Base-by-base conservation (phyloP, 53 echinoderm and acorn worm species). In the Antedon mediterranea region DNA sequence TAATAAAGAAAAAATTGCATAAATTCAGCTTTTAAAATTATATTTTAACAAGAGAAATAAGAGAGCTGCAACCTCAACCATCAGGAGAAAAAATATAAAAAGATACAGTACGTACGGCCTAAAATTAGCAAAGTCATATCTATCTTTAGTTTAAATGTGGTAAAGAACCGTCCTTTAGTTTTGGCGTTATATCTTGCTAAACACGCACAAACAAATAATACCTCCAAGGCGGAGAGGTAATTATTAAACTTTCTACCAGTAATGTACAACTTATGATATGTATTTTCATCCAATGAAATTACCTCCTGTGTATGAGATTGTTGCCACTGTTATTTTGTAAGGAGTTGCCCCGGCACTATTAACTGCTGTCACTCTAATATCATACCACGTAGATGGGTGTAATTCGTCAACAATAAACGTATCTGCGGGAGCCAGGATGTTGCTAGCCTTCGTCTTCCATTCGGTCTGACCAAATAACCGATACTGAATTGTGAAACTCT, bases 301-400 rank as follows among this genome's bases (percentile, higher is more conserved):
- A 95, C 98, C 88, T 29, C 98, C 98, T 72, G 84, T 90, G 43
- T 83, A 92, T 28, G 92, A 88, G 11, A 79, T 86, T 1, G 98
- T 93, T 0, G 98, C 81, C n/a, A 88, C 76, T 8, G 83, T 75
- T 73, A 88, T 86, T 72, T 89, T 84, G 43, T 92, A 86, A 41
- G 86, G 86, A 43, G 87, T 98, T 0, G 93, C 92, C 23, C 98
- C 98, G 30, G 98, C 98, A 4, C 86, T 88, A 32, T 98, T 98
- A 14, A 89, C 89, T n/a, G 98, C 92, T 31, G 93, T 98, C 32
- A 98, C 98, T 29, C 86, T 88, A 32, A 98, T 88, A 73, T 83
- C 86, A 43, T 93, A 93, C 86, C 88, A 89, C 31, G 92, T 88
- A 77, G 86, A 78, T 33, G 98, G 98, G 74, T 89, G 90, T 34